A percentile compares a stretch with the other conserved stretches of the same genome.
Evolutionary conservation across 1,140 invertebrate genomes (phyloP).

Genomic region (Drosophila hydei): DNA sequence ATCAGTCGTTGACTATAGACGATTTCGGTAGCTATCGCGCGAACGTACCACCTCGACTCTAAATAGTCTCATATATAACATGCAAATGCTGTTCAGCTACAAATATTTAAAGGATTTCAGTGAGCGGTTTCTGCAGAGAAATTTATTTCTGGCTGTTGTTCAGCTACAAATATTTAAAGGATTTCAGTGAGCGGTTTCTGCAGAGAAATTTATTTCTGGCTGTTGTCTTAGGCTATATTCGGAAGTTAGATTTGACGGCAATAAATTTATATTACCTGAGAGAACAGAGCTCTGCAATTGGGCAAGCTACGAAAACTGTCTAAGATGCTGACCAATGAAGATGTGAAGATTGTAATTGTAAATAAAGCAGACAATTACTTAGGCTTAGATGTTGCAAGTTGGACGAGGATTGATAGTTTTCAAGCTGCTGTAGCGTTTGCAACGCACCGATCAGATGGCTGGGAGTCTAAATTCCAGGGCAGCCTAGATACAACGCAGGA

Average conservation of each 20-base stretch:
- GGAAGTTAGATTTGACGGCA: conserved; percentile 11
- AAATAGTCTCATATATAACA: conserved; percentile 31
- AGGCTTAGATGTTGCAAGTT: conserved; percentile 29
- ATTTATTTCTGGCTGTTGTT: conserved; percentile 55
- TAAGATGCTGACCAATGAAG: too few relatives aligned
- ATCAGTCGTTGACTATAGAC: neutral
- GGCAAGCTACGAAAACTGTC: conserved; percentile 24
- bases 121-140: conserved; percentile 31
- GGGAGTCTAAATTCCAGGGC: neutral
- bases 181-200: conserved; percentile 51
- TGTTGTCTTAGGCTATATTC: conserved; percentile 12
- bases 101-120: conserved; percentile 54
- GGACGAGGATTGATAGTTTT: conserved; percentile 12
- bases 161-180: conserved; percentile 42
- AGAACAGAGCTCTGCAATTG: conserved; percentile 25
- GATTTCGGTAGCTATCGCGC: conserved; percentile 43
- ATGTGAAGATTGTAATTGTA: conserved; percentile 18
- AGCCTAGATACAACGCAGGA: conserved; percentile 11
- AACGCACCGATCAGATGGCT: conserved; percentile 11
- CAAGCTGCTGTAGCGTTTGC: conserved; percentile 27
- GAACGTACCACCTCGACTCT: conserved; percentile 42
- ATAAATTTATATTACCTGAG: conserved; percentile 39
- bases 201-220: conserved; percentile 41
- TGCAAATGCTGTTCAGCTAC: conserved; percentile 53
- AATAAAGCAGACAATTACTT: conserved; percentile 50